A percentile compares a stretch with the other conserved stretches of the same genome.
Evolutionary conservation across 2,113 vertebrate genomes (phyloP).

Genomic region (Phaethornis superciliosus): DNA sequence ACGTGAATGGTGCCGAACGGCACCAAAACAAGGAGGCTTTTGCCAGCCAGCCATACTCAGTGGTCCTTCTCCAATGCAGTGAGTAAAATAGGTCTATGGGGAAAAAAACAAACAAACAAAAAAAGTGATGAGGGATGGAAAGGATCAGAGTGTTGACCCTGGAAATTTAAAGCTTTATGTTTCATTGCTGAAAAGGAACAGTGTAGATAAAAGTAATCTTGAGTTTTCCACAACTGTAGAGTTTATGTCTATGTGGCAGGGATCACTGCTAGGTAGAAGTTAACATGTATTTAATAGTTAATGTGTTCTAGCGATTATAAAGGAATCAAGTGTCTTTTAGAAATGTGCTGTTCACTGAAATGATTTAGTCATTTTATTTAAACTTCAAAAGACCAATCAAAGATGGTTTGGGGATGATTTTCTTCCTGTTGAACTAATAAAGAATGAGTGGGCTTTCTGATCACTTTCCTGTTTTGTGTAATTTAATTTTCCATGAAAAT

Average conservation of each 20-base stretch:
- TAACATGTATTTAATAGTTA: background rate
- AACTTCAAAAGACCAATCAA: background rate
- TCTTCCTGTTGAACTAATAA: background rate
- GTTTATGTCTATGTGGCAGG: background rate
- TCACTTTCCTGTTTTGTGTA: background rate
- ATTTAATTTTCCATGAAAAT: background rate
- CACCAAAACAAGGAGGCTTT: background rate
- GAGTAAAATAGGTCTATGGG: background rate
- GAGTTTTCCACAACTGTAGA: background rate
- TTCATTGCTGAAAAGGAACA: background rate
- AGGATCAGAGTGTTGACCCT: background rate
- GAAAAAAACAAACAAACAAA: background rate
- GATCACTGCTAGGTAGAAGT: background rate
- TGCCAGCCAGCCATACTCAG: background rate
- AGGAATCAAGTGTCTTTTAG: background rate
- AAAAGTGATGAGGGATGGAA: background rate
- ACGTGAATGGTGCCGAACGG: background rate
- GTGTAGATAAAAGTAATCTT: accelerated
- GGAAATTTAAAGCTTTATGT: background rate
- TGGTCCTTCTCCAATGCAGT: background rate
- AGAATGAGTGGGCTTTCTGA: background rate
- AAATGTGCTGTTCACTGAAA: background rate
- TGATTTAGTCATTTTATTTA: background rate
- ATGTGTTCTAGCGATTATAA: background rate
- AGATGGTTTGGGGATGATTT: background rate